Percentiles rank a stretch among this genome's conserved stretches.
phyloP scores from a whole-genome alignment of 2,113 vertebrate genomes.

The Emberiza fucata region DNA sequence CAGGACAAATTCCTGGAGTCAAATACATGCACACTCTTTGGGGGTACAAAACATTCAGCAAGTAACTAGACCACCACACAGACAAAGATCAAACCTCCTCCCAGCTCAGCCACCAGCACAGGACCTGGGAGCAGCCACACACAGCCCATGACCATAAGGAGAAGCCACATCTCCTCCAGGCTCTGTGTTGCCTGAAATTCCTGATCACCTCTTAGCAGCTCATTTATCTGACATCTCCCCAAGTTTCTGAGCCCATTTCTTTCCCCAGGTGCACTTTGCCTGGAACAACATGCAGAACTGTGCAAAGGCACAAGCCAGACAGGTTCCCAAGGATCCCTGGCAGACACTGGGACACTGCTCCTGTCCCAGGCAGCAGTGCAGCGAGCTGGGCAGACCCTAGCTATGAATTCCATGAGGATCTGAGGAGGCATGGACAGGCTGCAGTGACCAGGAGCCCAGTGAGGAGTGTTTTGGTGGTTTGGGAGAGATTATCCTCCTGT shows the following conservation, averaged over 20 bases:
- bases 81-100: background rate
- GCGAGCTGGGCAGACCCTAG: background rate
- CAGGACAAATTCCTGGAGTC: background rate
- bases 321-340: background rate
- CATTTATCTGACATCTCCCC: background rate
- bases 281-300: background rate
- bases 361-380: background rate
- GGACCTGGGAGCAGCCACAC: background rate
- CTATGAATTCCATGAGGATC: background rate
- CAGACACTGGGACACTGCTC: background rate
- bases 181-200: background rate
- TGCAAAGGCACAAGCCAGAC: background rate
- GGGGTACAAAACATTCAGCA: background rate
- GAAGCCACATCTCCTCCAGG: background rate
- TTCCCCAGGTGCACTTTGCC: background rate
- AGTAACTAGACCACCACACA: background rate
- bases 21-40: background rate
- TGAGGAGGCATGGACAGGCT: background rate
- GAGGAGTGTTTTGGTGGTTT: background rate
- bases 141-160: fast-evolving
- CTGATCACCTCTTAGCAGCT: background rate
- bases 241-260: background rate
- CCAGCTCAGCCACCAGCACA: background rate
- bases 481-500: background rate
- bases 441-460: background rate